Evolutionary conservation across 2,113 vertebrate species (phyloP).

Genomic region (Ammodytes marinus): DNA sequence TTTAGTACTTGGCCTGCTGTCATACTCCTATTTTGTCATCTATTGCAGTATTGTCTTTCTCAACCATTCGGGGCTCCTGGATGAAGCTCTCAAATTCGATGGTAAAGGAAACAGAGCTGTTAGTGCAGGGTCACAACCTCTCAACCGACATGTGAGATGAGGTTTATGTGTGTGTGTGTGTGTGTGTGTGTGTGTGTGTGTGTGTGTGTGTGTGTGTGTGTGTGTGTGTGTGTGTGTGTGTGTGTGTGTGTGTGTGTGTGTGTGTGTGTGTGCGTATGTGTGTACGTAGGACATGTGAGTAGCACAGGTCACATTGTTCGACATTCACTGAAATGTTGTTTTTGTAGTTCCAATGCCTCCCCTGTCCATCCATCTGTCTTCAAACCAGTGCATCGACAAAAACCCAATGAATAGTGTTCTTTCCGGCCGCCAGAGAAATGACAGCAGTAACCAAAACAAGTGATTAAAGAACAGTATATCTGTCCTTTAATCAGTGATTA

Average conservation of each 20-base stretch:
- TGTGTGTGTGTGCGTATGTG: constrained; percentile 1
- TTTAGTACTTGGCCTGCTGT: constrained; percentile 28
- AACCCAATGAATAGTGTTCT: not conserved
- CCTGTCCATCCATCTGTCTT: constrained; percentile 28
- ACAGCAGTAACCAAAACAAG: constrained; percentile 20
- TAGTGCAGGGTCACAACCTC: constrained; percentile 63
- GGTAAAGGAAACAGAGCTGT: constrained; percentile 71
- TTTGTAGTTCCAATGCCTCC: constrained; percentile 26
- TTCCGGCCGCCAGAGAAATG: constrained; percentile 13
- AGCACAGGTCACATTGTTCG: constrained; percentile 37
- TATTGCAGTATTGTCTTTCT: constrained; percentile 47
- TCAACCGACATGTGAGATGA: constrained; percentile 69
- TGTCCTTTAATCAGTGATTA: constrained; percentile 61
- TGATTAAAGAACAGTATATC: not conserved
- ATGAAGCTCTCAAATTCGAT: constrained; percentile 44
- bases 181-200: constrained; percentile 10
- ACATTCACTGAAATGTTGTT: constrained; percentile 48
- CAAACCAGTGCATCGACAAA: not conserved
- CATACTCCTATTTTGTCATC: constrained; percentile 46
- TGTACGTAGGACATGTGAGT: constrained; percentile 41
- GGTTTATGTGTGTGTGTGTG: constrained; percentile 14
- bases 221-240: constrained; percentile 8
- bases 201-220: constrained; percentile 16
- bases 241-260: constrained; percentile 11
- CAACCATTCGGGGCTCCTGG: constrained; percentile 36